phyloP scores from a whole-genome alignment of 1,140 invertebrate species.

The Caenorhabditis elegans region WBcel235 BX284606.5:3860501-3861000 shows the following conservation, averaged over 20 bases:
- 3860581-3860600: no score
- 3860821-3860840: constrained; percentile 14
- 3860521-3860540: no score
- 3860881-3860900: constrained; percentile 9
- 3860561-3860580: no score
- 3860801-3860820: constrained; percentile 26
- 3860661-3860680: no score
- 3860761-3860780: neutral
- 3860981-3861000: neutral
- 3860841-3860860: constrained; percentile 25
- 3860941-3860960: constrained; percentile 24
- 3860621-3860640: no score
- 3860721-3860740: neutral
- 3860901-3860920: neutral
- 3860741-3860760: neutral
- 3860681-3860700: no score
- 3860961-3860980: constrained; percentile 4
- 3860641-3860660: no score
- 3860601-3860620: no score
- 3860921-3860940: neutral
- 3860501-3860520: no score
- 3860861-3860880: neutral
- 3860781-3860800: constrained; percentile 14
- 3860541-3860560: no score
- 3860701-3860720: no score